Evolutionary conservation across 2,113 vertebrate genomes (phyloP).

Genomic region (Leptodactylus fuscus): DNA sequence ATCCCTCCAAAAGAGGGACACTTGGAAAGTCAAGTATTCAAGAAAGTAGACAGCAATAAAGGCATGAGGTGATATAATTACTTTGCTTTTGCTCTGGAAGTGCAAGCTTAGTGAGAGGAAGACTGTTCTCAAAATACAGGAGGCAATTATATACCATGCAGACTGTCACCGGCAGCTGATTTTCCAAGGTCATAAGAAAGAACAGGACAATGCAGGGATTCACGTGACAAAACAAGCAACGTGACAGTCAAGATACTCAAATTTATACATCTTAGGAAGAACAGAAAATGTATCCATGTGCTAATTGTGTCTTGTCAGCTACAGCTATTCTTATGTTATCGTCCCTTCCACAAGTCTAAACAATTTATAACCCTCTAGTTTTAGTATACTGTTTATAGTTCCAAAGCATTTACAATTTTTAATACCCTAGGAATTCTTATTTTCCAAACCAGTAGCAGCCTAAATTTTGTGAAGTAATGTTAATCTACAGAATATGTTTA

Average conservation of each 20-base stretch:
- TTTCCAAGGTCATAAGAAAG: constrained; percentile 18
- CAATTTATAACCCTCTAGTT: neutral
- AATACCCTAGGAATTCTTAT: too few relatives aligned
- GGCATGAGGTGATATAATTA: neutral
- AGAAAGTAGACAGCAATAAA: neutral
- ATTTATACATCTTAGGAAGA: neutral
- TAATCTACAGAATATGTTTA: neutral
- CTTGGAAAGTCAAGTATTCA: too few relatives aligned
- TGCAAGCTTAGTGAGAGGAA: too few relatives aligned
- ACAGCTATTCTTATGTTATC: neutral
- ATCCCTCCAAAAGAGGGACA: too few relatives aligned
- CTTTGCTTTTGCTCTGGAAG: neutral
- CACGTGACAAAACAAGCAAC: neutral
- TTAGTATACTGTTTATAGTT: too few relatives aligned
- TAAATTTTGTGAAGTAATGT: neutral
- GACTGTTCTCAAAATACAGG: neutral
- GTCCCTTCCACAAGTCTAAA: neutral
- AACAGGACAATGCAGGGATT: neutral
- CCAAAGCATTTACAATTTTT: too few relatives aligned
- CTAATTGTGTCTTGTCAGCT: neutral
- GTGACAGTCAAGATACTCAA: neutral
- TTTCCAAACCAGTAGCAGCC: neutral
- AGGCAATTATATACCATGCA: neutral
- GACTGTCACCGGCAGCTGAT: neutral
- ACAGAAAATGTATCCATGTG: neutral